Evolutionary conservation across 2,113 vertebrate species (phyloP), one percentile per base, ranked within the genome.

Genomic region (Ageneiosus marmoratus): DNA sequence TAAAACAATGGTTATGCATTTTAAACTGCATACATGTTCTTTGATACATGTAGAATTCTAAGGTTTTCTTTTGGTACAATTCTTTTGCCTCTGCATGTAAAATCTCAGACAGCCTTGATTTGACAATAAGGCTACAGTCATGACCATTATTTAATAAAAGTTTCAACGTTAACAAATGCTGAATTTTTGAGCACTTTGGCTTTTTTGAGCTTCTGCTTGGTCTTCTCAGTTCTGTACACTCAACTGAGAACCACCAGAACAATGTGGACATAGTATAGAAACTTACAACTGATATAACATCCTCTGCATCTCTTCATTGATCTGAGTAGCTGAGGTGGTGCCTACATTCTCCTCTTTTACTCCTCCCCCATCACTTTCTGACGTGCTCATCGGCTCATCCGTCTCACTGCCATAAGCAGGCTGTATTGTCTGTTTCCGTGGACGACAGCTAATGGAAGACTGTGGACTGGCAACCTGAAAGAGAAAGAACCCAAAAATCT

Each of bases 281-380:
- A 94, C 97, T 96, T 92, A 99, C 98, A 99, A 93, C 85, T 99
- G 97, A 90, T 95, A 97, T 85, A 98, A 93, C 97, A 99, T 98
- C 89, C 96, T 95, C 92, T 98, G 97, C 97, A 99, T 97, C 91
- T 99, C 98, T 92, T 99, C 97, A 79, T 97, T 98, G 91, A 99
- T 98, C 87, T 94, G 93, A 88, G 90, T 93, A 89, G 94, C 95
- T 88, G 94, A 94, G 85, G 95, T 94, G 93, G 95, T n/a, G 89
- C 91, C 83, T 58, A 85, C 88, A 37, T 93, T 97, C 46, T 97
- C 97, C 0, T 97, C 96, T 65, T 92, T 92, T 67, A 90, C 91
- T 80, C 83, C 83, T 1, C 89, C 91, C 0, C 86, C 89, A 8
- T 93, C 92, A 15, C 92, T 93, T 81, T 95, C 94, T 2, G 92